Evolutionary conservation across 2,888 invertebrate species (phyloP).

Genomic region (Endotricha flammealis): DNA sequence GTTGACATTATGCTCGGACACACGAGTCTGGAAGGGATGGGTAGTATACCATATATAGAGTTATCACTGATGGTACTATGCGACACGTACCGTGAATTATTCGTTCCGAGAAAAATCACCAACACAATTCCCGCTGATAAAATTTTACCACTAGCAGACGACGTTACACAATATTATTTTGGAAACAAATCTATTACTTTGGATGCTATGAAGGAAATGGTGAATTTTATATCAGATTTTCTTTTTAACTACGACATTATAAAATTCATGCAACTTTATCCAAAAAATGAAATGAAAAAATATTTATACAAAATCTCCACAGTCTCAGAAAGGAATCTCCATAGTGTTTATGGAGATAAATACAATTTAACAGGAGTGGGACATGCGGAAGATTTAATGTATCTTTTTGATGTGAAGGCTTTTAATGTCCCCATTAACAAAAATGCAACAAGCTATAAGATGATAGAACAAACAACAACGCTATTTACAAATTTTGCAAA

Average conservation of each 20-base stretch:
- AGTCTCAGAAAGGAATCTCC: conserved; percentile 39
- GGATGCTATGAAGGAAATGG: conserved; percentile 30
- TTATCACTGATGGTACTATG: conserved; percentile 19
- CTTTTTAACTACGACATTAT: conserved; percentile 30
- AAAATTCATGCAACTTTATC: conserved; percentile 24
- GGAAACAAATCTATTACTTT: conserved; percentile 24
- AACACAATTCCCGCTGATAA: conserved; percentile 22
- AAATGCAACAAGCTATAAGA: conserved; percentile 31
- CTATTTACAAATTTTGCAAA: conserved; percentile 54
- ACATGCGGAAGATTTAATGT: conserved; percentile 50
- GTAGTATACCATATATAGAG: conserved; percentile 21
- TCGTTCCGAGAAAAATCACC: conserved; percentile 38
- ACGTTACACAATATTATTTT: conserved; percentile 39
- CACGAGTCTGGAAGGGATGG: conserved; percentile 80
- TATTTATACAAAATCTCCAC: conserved; percentile 42
- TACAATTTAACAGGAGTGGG: conserved; percentile 37
- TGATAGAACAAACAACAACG: conserved; percentile 37
- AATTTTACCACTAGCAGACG: conserved; percentile 33
- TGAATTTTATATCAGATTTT: conserved; percentile 26
- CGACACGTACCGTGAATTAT: conserved; percentile 32
- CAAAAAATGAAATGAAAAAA: conserved; percentile 15
- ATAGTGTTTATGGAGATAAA: conserved; percentile 25
- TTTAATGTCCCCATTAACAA: conserved; percentile 33
- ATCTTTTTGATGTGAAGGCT: conserved; percentile 40
- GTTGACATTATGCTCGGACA: conserved; percentile 84